These are phyloP conservation scores for Erpornis zantholeuca DNA, from an alignment of 2,113 vertebrate genomes.

Conservation along the genomic window DNA sequence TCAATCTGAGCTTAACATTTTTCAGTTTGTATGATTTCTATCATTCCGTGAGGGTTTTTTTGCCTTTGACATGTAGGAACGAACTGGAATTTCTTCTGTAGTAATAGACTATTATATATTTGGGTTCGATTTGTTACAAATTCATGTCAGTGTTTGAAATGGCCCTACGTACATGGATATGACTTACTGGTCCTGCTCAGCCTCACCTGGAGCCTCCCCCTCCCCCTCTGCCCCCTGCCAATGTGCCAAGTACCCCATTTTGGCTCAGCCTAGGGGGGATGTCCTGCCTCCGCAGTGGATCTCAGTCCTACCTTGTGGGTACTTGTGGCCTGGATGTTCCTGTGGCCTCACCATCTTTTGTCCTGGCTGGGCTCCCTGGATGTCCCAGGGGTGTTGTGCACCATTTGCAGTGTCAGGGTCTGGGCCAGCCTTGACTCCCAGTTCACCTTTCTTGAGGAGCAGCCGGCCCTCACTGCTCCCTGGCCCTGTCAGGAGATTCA, in stretches of 20 bases:
- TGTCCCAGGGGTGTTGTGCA: not conserved
- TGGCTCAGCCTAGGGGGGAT: not conserved
- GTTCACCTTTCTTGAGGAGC: not conserved
- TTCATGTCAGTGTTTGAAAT: not conserved
- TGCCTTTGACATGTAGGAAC: slow-evolving; percentile 1
- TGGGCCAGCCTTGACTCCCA: not conserved
- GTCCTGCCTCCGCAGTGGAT: not conserved
- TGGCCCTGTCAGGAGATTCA: not conserved
- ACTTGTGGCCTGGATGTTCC: not conserved
- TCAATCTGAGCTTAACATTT: not conserved
- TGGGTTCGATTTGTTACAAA: not conserved
- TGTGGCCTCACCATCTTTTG: accelerated
- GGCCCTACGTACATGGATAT: not conserved
- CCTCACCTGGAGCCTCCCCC: not conserved
- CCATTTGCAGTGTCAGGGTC: accelerated
- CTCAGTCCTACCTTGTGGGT: not conserved
- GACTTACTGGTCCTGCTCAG: not conserved
- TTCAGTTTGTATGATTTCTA: slow-evolving; percentile 5
- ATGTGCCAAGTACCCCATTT: not conserved
- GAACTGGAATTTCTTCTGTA: slow-evolving; percentile 20
- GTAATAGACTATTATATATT: not conserved
- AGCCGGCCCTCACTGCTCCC: not conserved
- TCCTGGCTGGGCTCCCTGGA: not conserved
- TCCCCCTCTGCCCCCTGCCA: not conserved
- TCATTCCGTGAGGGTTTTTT: not conserved